Conservation (phyloP, 2,113 vertebrate species). For the Saguinus midas region DNA sequence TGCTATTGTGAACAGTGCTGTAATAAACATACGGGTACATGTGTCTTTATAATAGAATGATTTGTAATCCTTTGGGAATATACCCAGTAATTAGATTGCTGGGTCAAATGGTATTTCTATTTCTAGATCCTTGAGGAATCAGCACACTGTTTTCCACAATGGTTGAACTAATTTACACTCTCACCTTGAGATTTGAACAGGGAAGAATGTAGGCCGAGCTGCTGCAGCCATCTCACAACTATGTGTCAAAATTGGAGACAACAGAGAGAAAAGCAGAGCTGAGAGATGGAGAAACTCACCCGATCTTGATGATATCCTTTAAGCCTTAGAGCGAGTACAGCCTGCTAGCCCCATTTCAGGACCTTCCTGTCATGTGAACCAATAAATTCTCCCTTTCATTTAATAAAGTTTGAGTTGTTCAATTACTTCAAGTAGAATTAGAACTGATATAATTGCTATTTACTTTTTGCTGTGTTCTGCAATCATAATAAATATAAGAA, state of each 20-base stretch:
- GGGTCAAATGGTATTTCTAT: no score
- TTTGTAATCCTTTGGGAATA: no score
- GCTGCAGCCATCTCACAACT: neutral
- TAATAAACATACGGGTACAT: no score
- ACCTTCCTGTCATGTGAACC: neutral
- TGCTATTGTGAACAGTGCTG: no score
- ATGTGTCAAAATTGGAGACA: neutral
- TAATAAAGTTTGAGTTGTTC: slow-evolving; percentile 32
- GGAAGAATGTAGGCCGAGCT: neutral
- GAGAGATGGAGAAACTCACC: neutral
- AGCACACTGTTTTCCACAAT: no score
- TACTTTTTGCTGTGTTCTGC: slow-evolving; percentile 12
- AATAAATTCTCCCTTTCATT: neutral
- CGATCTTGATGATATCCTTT: neutral
- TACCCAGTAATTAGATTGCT: no score
- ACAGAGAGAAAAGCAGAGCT: neutral
- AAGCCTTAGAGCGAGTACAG: neutral
- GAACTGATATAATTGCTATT: neutral
- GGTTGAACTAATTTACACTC: no score
- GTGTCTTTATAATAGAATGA: no score
- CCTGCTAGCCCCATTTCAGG: neutral
- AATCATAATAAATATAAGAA: neutral
- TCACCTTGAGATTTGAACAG: neutral
- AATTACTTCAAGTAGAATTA: neutral
- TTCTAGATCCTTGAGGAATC: no score